Evolutionary conservation across 2,113 vertebrate species (phyloP).

Genomic region (Mustela lutreola): DNA sequence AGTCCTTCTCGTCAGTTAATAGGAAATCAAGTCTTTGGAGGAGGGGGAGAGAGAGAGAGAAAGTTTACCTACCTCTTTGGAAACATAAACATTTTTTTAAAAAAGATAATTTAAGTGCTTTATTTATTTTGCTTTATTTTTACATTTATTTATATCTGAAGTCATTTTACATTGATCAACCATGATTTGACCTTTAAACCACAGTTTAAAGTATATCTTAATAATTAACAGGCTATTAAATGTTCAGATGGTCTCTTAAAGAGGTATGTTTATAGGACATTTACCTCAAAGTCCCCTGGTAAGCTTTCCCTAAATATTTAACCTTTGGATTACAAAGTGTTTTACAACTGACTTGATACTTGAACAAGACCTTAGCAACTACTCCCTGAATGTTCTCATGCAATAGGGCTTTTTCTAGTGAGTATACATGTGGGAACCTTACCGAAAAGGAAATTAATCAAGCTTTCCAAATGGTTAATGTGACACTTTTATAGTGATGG

Average conservation of each 20-base stretch:
- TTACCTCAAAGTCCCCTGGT: neutral
- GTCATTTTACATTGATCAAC: neutral
- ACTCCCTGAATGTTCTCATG: slow-evolving; percentile 77
- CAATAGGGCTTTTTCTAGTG: slow-evolving; percentile 71
- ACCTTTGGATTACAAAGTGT: neutral
- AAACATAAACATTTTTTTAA: neutral
- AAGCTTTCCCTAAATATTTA: neutral
- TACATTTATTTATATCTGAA: slow-evolving; percentile 28
- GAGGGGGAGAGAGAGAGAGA: too few species aligned
- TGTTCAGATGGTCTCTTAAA: neutral
- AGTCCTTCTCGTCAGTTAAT: slow-evolving; percentile 38
- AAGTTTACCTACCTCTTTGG: neutral
- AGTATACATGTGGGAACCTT: slow-evolving; percentile 83
- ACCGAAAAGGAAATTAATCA: slow-evolving; percentile 82
- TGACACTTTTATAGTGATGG: slow-evolving; percentile 67
- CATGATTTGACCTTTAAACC: slow-evolving; percentile 28
- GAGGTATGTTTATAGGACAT: neutral
- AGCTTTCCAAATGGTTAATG: slow-evolving; percentile 79
- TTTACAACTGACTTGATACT: neutral
- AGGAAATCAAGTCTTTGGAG: slow-evolving; percentile 43
- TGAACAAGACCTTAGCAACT: slow-evolving; percentile 71
- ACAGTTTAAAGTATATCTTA: neutral
- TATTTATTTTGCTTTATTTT: neutral
- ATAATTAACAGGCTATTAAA: neutral
- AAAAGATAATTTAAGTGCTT: neutral